Evolutionary conservation across 2,113 vertebrate species (phyloP).

Genomic region (Ammodytes marinus): DNA sequence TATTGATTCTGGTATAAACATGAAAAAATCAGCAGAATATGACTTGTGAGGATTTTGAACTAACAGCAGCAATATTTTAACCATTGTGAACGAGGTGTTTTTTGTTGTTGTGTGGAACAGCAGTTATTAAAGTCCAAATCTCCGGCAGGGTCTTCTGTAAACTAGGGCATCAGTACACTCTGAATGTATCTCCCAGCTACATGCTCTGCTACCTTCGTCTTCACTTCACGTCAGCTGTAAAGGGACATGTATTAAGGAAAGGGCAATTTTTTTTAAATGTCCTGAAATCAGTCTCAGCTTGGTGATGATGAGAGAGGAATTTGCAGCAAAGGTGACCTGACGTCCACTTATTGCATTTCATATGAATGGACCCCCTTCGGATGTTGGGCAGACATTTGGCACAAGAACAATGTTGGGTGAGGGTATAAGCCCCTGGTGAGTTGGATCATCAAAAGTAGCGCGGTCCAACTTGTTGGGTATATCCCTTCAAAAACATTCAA

Average conservation of each 20-base stretch:
- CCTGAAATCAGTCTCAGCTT: neutral
- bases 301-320: conserved; percentile 27
- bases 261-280: conserved; percentile 16
- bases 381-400: conserved; percentile 51
- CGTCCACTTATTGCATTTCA: conserved; percentile 68
- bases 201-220: conserved; percentile 5
- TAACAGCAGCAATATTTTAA: conserved; percentile 53
- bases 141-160: conserved; percentile 30
- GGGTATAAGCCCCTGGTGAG: conserved; percentile 10
- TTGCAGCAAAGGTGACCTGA: conserved; percentile 36
- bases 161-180: conserved; percentile 42
- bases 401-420: conserved; percentile 44
- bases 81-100: conserved; percentile 43
- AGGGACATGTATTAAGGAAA: conserved; percentile 30
- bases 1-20: conserved; percentile 43
- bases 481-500: conserved; percentile 57
- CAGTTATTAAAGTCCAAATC: conserved; percentile 45
- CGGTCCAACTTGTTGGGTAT: conserved; percentile 27
- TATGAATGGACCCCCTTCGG: conserved; percentile 46
- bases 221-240: conserved; percentile 28
- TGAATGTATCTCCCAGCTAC: conserved; percentile 5
- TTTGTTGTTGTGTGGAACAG: conserved; percentile 49
- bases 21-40: conserved; percentile 39
- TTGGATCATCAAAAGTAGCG: conserved; percentile 44
- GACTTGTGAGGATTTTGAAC: conserved; percentile 34